A percentile compares a stretch with the other conserved stretches of the same genome.
phyloP scores from a whole-genome alignment of 2,888 invertebrate genomes.

The Mechanitis mazaeus region DNA sequence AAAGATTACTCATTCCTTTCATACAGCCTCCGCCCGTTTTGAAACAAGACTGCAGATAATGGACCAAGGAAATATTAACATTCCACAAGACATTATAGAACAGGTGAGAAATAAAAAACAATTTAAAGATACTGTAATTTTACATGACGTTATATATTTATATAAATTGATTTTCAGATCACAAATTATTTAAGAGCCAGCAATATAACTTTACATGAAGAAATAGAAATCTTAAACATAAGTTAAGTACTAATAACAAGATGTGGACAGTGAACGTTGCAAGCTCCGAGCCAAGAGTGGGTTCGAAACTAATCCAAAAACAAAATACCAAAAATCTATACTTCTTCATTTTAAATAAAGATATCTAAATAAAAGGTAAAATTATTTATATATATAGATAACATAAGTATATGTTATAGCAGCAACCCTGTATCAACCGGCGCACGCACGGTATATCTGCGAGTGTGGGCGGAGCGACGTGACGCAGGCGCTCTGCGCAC shows the following conservation, averaged over 20 bases:
- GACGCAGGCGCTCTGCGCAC: conserved; percentile 42
- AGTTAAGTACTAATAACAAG: conserved; percentile 79
- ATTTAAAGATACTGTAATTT: background rate
- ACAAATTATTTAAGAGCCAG: no score
- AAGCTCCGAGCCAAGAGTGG: no score
- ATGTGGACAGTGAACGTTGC: no score
- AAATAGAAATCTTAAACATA: background rate
- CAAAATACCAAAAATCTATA: no score
- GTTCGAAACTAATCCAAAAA: no score
- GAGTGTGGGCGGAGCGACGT: no score
- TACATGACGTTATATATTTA: background rate
- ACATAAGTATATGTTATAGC: conserved; percentile 31
- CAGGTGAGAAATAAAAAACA: conserved; percentile 42
- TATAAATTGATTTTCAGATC: no score
- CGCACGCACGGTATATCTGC: conserved; percentile 45
- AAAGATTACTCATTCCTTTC: conserved; percentile 29
- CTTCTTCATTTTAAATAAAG: no score
- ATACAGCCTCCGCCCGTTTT: conserved; percentile 77
- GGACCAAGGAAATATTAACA: no score
- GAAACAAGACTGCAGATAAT: conserved; percentile 50
- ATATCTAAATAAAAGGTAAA: no score
- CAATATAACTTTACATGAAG: no score
- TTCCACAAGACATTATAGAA: conserved; percentile 37
- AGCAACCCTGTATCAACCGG: conserved; percentile 42
- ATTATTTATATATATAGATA: no score